Percentiles rank a stretch among this genome's conserved stretches.
phyloP scores from a whole-genome alignment of 2,113 vertebrate species.

The Xiphophorus hellerii region DNA sequence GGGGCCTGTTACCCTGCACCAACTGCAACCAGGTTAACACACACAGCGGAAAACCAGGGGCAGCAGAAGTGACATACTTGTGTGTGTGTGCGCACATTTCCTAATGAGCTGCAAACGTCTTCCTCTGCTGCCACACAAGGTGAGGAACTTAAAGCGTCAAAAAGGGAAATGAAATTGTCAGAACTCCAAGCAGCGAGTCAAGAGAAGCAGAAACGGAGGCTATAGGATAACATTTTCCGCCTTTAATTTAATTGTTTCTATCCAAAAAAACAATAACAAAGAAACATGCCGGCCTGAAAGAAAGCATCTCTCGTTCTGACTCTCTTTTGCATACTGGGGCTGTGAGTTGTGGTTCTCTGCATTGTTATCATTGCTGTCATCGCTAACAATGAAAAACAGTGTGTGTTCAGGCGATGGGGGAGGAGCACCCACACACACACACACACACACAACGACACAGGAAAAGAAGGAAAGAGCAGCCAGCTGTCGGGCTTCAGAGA shows the following conservation, averaged over 20 bases:
- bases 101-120: slow-evolving; percentile 7
- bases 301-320: slow-evolving; percentile 16
- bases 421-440: slow-evolving; percentile 61
- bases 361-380: slow-evolving; percentile 78
- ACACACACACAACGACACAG: slow-evolving; percentile 48
- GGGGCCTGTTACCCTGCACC: slow-evolving; percentile 25
- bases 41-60: neutral
- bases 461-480: slow-evolving; percentile 65
- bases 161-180: slow-evolving; percentile 47
- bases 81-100: slow-evolving; percentile 5
- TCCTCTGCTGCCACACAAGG: slow-evolving; percentile 24
- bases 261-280: neutral
- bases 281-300: slow-evolving; percentile 52
- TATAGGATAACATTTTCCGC: neutral
- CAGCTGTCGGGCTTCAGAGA: slow-evolving; percentile 68
- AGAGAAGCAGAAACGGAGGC: neutral
- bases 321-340: slow-evolving; percentile 28
- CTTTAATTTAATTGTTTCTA: slow-evolving; percentile 29
- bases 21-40: neutral
- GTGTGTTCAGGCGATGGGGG: slow-evolving; percentile 67
- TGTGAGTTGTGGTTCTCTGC: slow-evolving; percentile 62
- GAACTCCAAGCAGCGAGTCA: slow-evolving; percentile 14
- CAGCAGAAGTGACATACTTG: neutral
- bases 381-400: slow-evolving; percentile 78
- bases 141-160: slow-evolving; percentile 21